Base-by-base conservation (phyloP, 2,113 vertebrate genomes). In the Ariopsis seemanni region DNA sequence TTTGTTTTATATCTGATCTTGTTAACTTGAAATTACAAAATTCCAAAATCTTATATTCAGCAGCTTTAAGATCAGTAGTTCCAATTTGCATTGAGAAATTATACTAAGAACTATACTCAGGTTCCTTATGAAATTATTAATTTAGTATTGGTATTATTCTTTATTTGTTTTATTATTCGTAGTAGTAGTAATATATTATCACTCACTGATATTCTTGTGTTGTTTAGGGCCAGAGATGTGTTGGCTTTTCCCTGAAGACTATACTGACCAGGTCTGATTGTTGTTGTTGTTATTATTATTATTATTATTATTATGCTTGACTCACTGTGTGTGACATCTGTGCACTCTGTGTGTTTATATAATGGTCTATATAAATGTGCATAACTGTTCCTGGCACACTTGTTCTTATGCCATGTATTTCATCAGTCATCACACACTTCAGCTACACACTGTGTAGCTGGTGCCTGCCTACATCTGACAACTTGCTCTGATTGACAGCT, bases 201-300 rank as follows among this genome's bases (percentile, higher is more conserved):
- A 84, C 67, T 27, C 2, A 8, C 58, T 25, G 15, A 42, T n/a
- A 12, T n/a, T 34, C 11, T 57, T 83, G 50, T 77, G 84, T 27
- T 84, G 62, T 80, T 88, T 69, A 90, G 89, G 87, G 30, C 84
- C 81, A 84, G 84, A 88, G 67, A 85, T 86, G 58, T 74, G 81
- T 18, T 86, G 89, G 52, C 57, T 83, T 80, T 90, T 88, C 20
- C 89, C 89, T 55, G 87, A 88, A 65, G 82, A 85, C 78, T 90
- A 88, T 86, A 1, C 84, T 72, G 75, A 90, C 17, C 87, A 90
- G 89, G 89, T 90, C 58, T 84, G 87, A 22, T n/a, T 74, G 57
- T 86, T 58, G 14, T 55, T 42, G 15, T n/a, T 71, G 34, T 20
- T 2, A 48, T 85, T 74, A 63, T 86, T 58, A 18, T 55, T 42